Percentiles rank a stretch among this genome's conserved stretches.
These are phyloP conservation scores for Tychaedon coryphoeus DNA, from an alignment of 2,113 vertebrate species.

Conservation along the genomic window DNA sequence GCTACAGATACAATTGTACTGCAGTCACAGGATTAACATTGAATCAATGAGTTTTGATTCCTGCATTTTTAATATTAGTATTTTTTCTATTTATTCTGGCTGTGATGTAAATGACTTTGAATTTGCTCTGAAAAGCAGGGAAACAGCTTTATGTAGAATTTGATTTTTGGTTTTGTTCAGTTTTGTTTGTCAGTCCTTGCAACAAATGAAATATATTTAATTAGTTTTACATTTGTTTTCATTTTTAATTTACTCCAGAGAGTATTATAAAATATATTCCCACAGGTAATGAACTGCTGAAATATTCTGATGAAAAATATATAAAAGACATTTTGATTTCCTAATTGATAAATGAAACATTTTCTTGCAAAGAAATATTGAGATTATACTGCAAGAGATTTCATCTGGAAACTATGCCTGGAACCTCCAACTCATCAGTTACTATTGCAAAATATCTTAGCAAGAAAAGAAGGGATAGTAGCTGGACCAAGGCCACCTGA, in stretches of 20 bases:
- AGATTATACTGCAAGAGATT: not conserved
- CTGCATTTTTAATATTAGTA: not conserved
- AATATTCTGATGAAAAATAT: not conserved
- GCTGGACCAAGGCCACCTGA: conserved; percentile 11
- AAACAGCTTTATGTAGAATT: not conserved
- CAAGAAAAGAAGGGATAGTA: not conserved
- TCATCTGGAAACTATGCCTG: not conserved
- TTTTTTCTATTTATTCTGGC: not conserved
- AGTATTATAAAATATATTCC: not conserved
- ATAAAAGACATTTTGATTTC: not conserved
- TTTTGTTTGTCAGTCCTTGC: not conserved
- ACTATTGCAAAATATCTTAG: conserved; percentile 21
- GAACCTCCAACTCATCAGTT: not conserved
- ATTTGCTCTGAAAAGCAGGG: not conserved
- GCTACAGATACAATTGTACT: not conserved
- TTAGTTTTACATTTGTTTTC: not conserved
- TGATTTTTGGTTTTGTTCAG: not conserved
- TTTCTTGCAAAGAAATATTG: not conserved
- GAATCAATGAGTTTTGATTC: not conserved
- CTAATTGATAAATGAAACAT: not conserved
- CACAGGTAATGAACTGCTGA: not conserved
- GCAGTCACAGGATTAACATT: not conserved
- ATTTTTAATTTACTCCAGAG: not conserved
- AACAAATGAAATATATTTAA: not conserved
- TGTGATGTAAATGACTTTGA: not conserved